These are phyloP conservation scores for Lagenorhynchus albirostris DNA, from an alignment of 2,113 vertebrate species.

Conservation along the genomic window DNA sequence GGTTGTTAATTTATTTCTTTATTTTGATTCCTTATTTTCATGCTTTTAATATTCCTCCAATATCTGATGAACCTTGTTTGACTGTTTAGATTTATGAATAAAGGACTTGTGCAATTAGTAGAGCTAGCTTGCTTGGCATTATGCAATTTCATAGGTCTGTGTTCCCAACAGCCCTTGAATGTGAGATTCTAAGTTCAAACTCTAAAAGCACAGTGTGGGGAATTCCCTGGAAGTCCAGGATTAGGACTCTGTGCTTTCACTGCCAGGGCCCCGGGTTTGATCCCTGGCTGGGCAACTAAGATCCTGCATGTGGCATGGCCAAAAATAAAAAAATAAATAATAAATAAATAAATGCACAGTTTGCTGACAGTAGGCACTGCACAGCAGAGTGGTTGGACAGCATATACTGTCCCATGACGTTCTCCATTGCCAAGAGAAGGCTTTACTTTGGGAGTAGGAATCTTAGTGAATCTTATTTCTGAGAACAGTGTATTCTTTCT, in stretches of 20 bases:
- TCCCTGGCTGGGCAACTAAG: background rate
- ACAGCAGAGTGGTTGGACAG: background rate
- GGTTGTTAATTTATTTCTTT: background rate
- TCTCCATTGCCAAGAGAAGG: background rate
- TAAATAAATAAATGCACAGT: background rate
- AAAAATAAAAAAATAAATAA: background rate
- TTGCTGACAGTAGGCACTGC: background rate
- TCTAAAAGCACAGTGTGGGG: background rate
- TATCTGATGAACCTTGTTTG: background rate
- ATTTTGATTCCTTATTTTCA: background rate
- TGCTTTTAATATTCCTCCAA: background rate
- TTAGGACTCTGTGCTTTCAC: background rate
- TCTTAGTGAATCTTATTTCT: background rate
- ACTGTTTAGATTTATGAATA: background rate
- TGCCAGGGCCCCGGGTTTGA: background rate
- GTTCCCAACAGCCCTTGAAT: background rate
- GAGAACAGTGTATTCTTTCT: background rate
- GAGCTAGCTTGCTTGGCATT: background rate
- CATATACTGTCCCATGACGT: accelerated
- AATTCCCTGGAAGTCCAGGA: background rate
- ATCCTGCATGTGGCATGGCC: background rate
- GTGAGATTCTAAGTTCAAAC: background rate
- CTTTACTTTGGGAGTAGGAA: background rate
- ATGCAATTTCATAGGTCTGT: background rate
- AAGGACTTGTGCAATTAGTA: background rate